Percentiles rank a stretch among this genome's conserved stretches.
These are phyloP conservation scores for Melanchra persicariae DNA, from an alignment of 2,888 invertebrate genomes.

Conservation along the genomic window DNA sequence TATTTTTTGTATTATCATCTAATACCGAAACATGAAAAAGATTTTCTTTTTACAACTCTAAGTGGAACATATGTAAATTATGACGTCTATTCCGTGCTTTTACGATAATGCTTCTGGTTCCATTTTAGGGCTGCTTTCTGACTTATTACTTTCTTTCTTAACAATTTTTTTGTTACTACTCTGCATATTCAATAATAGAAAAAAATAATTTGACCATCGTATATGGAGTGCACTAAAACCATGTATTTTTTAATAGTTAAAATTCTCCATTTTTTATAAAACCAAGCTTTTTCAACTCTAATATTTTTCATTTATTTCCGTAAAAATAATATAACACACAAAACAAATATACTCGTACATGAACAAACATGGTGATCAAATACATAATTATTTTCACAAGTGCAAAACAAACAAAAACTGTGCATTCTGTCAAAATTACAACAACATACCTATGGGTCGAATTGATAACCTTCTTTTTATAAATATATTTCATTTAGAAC, in stretches of 20 bases:
- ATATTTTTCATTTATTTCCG: too few relatives aligned
- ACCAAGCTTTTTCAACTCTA: too few relatives aligned
- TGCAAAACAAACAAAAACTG: too few relatives aligned
- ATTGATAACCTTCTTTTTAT: too few relatives aligned
- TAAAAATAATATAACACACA: not conserved
- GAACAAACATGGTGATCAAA: not conserved
- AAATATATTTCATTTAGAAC: too few relatives aligned
- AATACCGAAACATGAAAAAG: conserved; percentile 29
- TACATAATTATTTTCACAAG: not conserved
- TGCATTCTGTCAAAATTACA: too few relatives aligned
- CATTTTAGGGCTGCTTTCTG: not conserved
- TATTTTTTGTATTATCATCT: not conserved
- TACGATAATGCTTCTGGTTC: conserved; percentile 26
- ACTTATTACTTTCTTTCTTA: not conserved
- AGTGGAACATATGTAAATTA: conserved; percentile 10
- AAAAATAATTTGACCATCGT: too few relatives aligned
- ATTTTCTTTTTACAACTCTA: conserved; percentile 41
- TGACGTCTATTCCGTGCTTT: conserved; percentile 20
- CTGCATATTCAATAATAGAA: too few relatives aligned
- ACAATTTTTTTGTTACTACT: not conserved
- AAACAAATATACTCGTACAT: not conserved
- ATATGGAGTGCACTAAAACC: too few relatives aligned
- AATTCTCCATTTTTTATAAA: too few relatives aligned
- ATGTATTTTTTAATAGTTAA: too few relatives aligned
- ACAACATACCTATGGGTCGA: too few relatives aligned